Percentiles rank a stretch among this genome's conserved stretches.
Conservation (phyloP, 2,113 vertebrate genomes). For the Balaenoptera acutorostrata region DNA sequence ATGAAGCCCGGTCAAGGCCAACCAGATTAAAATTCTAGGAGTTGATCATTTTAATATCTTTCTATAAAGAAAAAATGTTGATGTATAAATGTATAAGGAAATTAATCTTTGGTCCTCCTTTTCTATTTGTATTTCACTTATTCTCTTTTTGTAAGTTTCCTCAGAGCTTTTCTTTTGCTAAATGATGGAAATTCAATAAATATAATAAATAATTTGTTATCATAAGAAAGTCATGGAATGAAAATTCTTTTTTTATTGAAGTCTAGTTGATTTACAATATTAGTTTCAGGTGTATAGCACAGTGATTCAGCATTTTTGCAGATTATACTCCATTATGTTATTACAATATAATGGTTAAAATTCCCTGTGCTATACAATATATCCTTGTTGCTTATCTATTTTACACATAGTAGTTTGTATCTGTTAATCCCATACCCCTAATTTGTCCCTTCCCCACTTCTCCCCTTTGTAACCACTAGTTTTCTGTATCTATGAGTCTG, state of each 20-base stretch:
- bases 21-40: conserved; percentile 20
- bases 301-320: background rate
- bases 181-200: background rate
- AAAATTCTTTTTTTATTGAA: background rate
- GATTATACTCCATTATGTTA: background rate
- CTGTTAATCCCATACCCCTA: background rate
- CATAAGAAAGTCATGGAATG: background rate
- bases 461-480: background rate
- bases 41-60: background rate
- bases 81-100: background rate
- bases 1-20: background rate
- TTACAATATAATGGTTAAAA: background rate
- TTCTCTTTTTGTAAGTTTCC: background rate
- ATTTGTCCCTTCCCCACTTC: background rate
- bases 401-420: background rate
- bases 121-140: background rate
- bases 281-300: background rate
- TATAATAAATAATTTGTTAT: background rate
- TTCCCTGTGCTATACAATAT: background rate
- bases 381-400: background rate
- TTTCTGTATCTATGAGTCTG: background rate
- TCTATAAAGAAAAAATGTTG: background rate
- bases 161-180: background rate
- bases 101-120: background rate
- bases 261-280: background rate